Conservation (phyloP, 1,140 invertebrate genomes). For the Ceratina australensis region DNA sequence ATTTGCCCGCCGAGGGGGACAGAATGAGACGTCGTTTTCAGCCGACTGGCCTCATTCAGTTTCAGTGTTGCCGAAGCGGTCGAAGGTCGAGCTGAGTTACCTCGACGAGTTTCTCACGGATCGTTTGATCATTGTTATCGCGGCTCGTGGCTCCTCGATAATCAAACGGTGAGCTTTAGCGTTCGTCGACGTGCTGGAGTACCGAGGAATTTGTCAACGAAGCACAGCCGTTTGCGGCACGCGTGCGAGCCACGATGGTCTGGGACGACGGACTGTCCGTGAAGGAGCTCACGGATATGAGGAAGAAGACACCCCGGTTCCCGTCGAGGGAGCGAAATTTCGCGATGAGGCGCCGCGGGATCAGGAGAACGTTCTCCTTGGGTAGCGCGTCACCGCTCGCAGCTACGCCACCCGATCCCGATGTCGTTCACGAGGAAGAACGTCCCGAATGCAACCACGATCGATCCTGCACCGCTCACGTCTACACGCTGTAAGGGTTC, state of each 20-base stretch:
- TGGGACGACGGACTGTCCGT: slow-evolving; percentile 76
- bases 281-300: slow-evolving; percentile 77
- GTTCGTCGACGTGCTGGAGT: no score
- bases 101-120: not conserved
- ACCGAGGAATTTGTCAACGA: no score
- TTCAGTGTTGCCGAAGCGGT: slow-evolving; percentile 43
- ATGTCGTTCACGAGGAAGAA: slow-evolving; percentile 48
- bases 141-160: not conserved
- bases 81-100: slow-evolving; percentile 30
- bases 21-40: slow-evolving; percentile 1
- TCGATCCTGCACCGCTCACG: slow-evolving; percentile 44
- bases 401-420: slow-evolving; percentile 33
- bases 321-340: slow-evolving; percentile 85
- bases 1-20: slow-evolving; percentile 47
- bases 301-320: slow-evolving; percentile 83
- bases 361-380: slow-evolving; percentile 56
- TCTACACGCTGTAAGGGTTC: slow-evolving; percentile 57
- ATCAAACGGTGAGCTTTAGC: not conserved
- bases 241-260: slow-evolving; percentile 63
- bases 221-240: not conserved
- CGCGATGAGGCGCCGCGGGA: slow-evolving; percentile 80
- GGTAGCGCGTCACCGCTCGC: slow-evolving; percentile 51
- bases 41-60: slow-evolving; percentile 23
- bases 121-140: not conserved
- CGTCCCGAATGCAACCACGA: slow-evolving; percentile 43